phyloP scores from a whole-genome alignment of 2,113 vertebrate genomes.

The Seriola quinqueradiata region DNA sequence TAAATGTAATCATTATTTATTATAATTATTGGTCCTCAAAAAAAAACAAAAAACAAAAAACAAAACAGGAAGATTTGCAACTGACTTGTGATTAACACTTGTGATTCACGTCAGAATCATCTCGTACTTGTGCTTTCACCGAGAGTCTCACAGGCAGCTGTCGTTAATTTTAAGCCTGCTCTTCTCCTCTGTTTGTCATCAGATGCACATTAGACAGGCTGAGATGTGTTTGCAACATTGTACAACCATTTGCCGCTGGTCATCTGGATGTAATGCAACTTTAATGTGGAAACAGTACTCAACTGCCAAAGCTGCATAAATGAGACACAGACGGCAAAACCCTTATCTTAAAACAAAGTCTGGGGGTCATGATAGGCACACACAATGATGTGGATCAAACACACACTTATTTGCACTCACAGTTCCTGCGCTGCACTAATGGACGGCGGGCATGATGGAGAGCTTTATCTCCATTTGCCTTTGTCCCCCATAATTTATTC shows the following conservation, averaged over 20 bases:
- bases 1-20: too few species aligned
- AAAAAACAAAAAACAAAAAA: not conserved
- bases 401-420: slow-evolving; percentile 58
- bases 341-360: slow-evolving; percentile 55
- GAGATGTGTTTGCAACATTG: slow-evolving; percentile 46
- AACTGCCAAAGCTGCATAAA: slow-evolving; percentile 33
- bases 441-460: slow-evolving; percentile 46
- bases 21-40: not conserved
- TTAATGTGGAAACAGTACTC: slow-evolving; percentile 36
- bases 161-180: not conserved
- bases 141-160: not conserved
- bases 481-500: slow-evolving; percentile 76
- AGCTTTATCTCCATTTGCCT: slow-evolving; percentile 66
- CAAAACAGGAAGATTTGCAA: not conserved
- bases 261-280: slow-evolving; percentile 29
- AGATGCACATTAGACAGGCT: not conserved
- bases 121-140: not conserved
- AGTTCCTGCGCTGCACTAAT: slow-evolving; percentile 54
- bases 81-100: not conserved
- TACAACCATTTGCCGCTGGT: slow-evolving; percentile 37
- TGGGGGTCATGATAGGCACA: slow-evolving; percentile 36
- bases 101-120: not conserved
- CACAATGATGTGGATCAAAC: slow-evolving; percentile 61
- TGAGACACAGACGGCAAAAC: slow-evolving; percentile 13
- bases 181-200: not conserved